Conservation (phyloP, 2,113 vertebrate genomes). For the Origma solitaria region DNA sequence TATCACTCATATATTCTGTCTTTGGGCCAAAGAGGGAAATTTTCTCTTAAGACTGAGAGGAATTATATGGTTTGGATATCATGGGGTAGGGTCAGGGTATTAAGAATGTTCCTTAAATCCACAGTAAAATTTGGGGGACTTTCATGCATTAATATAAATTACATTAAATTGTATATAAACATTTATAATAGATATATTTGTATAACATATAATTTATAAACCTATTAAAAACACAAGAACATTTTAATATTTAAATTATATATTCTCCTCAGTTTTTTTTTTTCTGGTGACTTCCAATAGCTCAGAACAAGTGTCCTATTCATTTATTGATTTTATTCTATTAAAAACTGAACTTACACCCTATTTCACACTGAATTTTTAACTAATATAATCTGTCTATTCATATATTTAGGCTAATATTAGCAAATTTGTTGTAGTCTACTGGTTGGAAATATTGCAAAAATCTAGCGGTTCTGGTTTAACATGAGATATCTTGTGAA, state of each 20-base stretch:
- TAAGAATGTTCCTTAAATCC: background rate
- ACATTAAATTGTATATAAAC: background rate
- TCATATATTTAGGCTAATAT: background rate
- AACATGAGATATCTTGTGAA: background rate
- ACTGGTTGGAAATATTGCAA: background rate
- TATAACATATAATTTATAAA: background rate
- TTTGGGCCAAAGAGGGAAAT: background rate
- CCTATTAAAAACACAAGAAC: background rate
- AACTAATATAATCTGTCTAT: background rate
- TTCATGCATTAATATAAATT: background rate
- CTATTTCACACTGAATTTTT: background rate
- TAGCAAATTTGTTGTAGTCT: background rate
- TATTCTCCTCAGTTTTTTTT: background rate
- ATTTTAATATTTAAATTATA: background rate
- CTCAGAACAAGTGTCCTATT: background rate
- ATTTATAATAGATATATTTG: background rate
- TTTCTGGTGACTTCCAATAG: background rate
- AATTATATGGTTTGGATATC: background rate
- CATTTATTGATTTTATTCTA: background rate
- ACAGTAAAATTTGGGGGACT: background rate
- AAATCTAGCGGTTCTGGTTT: background rate
- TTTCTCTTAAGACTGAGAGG: background rate
- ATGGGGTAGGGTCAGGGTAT: background rate
- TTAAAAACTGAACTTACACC: background rate
- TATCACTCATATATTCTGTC: background rate